Base-by-base conservation (phyloP, 2,888 invertebrate genomes). In the Mimumesa dahlbomi region DNA sequence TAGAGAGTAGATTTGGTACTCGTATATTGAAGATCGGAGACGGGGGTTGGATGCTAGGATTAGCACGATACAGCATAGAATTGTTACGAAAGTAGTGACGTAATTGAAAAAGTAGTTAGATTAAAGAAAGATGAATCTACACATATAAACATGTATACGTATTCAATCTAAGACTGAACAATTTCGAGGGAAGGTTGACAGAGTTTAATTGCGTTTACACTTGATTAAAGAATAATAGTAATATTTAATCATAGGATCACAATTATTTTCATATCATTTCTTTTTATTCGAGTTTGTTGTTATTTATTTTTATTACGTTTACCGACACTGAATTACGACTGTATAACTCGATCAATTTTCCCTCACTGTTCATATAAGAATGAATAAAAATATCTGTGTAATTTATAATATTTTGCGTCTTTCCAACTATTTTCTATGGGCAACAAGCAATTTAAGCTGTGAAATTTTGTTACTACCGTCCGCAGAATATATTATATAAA, bases 381-480 rank as follows among this genome's bases (percentile, higher is more conserved):
- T 65, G 18, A 31, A 11, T 25, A 16, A 0, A 1, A 45, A 40
- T 13, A 13, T 7, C 25, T 22, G n/a, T 18, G 16, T 31, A 25
- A 21, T 1, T 40, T 16, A 42, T 3, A 42, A 18, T 42, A 42
- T 16, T 42, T 11, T 42, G 4, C n/a, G n/a, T 3, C 18, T 1
- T n/a, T 19, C 21, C 7, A 14, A 13, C 2, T 11, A 43, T 34
- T 19, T 19, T 14, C 5, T 43, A 31, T 36, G 0, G 7, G 56
- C 19, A 14, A 16, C 34, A 36, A 31, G 43, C 9, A 13, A 50
- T 4, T 52, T 38, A 19, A 18, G 57, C 0, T 16, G 54, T 11
- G 21, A 18, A 42, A 40, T 56, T 61, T 57, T 49, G 31, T 49
- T 52, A 45, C 34, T 36, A 34, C 34, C 62, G 38, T 38, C n/a